Evolutionary conservation across 2,113 vertebrate species (phyloP).

Genomic region (Pardalotus punctatus): DNA sequence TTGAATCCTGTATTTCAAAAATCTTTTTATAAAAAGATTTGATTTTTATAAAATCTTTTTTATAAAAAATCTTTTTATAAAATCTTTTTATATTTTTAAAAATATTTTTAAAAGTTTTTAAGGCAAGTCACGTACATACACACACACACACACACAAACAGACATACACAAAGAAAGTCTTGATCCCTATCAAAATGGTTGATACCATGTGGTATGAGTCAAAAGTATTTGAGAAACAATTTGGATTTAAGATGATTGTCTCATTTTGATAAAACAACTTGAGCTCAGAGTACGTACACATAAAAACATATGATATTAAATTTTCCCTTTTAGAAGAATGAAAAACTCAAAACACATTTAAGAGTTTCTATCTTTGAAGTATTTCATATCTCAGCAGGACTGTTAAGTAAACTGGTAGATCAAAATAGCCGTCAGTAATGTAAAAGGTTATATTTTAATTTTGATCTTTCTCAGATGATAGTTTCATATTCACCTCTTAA

Average conservation of each 20-base stretch:
- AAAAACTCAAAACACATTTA: neutral
- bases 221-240: neutral
- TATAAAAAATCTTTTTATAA: too few species aligned
- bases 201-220: neutral
- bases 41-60: too few species aligned
- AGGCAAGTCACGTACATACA: fast-evolving
- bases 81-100: too few species aligned
- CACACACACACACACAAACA: too few species aligned
- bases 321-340: neutral
- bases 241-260: neutral
- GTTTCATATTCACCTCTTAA: neutral
- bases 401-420: neutral
- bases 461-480: neutral
- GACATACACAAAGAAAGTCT: neutral
- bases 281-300: neutral
- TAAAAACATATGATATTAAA: neutral
- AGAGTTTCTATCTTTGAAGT: neutral
- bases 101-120: neutral
- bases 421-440: neutral
- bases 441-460: neutral
- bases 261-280: neutral
- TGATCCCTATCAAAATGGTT: neutral
- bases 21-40: too few species aligned
- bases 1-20: neutral
- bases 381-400: neutral